Evolutionary conservation across 2,888 invertebrate species (phyloP).

Genomic region (Acrobasis suavella): DNA sequence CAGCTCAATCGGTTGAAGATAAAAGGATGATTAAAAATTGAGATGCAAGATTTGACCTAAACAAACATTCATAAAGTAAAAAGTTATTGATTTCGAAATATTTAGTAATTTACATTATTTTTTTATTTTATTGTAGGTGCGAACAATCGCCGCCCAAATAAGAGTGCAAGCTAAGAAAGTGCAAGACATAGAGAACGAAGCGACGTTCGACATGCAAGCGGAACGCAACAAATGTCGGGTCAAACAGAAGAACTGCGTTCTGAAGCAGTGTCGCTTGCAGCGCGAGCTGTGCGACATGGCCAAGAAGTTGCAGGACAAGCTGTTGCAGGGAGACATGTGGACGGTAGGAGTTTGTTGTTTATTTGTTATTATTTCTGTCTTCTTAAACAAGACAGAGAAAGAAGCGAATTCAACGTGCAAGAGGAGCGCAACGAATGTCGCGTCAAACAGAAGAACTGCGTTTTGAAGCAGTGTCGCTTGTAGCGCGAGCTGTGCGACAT

Average conservation of each 20-base stretch:
- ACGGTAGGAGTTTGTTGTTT: slow-evolving; percentile 45
- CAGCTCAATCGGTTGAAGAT: no score
- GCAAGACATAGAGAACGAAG: slow-evolving; percentile 55
- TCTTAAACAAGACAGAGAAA: slow-evolving; percentile 44
- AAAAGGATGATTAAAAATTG: no score
- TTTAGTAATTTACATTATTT: no score
- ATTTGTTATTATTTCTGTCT: no score
- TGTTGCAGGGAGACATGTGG: slow-evolving; percentile 52
- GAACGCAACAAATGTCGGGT: slow-evolving; percentile 44
- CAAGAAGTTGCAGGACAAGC: slow-evolving; percentile 46
- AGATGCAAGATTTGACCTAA: no score
- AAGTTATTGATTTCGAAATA: no score
- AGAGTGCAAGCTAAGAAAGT: slow-evolving; percentile 60
- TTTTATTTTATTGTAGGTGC: slow-evolving; percentile 56
- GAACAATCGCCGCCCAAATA: slow-evolving; percentile 57
- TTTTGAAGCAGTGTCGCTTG: slow-evolving; percentile 52
- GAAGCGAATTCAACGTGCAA: slow-evolving; percentile 56
- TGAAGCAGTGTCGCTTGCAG: slow-evolving; percentile 56
- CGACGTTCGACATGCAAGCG: slow-evolving; percentile 52
- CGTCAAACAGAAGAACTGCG: slow-evolving; percentile 48
- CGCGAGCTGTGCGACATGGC: slow-evolving; percentile 42
- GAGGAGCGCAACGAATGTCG: slow-evolving; percentile 45
- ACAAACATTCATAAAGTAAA: no score
- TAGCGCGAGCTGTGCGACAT: slow-evolving; percentile 47
- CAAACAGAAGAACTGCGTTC: slow-evolving; percentile 51